Evolutionary conservation across 2,113 vertebrate species (phyloP), one percentile per base, ranked within the genome.

Genomic region (Neotragus pygmaeus): DNA sequence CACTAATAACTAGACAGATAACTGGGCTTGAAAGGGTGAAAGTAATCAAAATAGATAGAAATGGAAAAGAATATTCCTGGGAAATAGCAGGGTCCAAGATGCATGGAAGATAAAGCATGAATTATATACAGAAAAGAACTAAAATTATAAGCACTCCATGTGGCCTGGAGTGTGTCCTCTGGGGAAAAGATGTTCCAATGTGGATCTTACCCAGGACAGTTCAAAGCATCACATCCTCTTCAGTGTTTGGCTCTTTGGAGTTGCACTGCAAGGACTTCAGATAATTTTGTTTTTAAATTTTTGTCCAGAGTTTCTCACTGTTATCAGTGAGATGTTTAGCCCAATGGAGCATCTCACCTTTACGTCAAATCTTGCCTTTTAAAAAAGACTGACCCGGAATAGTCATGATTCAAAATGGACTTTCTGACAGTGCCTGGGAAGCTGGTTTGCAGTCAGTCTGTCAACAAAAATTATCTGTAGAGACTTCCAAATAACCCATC

Each of bases 81-180:
- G 28, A 4, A 33, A 36, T 1, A 36, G 33, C 11, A 51, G 33
- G 47, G 30, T 2, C 7, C 8, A 43, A 30, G 62, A 64, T 6
- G 19, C 15, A 39, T 23, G 33, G 25, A 49, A 86, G 51, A 58
- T 57, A 58, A 73, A 53, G 28, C 3, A 10, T 13, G 27, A 19
- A 43, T 39, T 7, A 36, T 3, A 27, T 15, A 28, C 30, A 43
- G 86, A 80, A 60, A 86, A 36, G 6, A 78, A 16, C n/a, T 45
- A 1, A 58, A 57, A 2, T 30, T 64, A 7, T 19, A 17, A 64
- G n/a, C 16, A 9, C 1, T 8, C 25, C 33, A 9, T 9, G 6
- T 11, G 28, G 25, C 11, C 66, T 11, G 21, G 39, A 25, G 21
- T 0, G 0, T 19, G 39, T 15, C 33, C 16, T 47, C 45, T 23